Evolutionary conservation across 2,888 invertebrate species (phyloP).

Genomic region (Melitaea athalia): DNA sequence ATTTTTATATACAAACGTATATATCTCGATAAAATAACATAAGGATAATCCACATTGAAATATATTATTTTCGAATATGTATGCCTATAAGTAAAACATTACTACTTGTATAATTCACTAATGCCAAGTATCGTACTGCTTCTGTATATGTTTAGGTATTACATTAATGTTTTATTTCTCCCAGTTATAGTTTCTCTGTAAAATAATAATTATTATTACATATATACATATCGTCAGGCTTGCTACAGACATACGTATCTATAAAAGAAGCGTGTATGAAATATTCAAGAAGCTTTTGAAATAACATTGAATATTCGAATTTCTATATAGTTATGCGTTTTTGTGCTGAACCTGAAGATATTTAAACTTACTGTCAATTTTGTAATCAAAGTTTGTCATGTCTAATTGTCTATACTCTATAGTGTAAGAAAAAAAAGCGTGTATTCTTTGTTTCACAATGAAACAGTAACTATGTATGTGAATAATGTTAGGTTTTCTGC

Average conservation of each 20-base stretch:
- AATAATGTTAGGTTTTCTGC: neutral
- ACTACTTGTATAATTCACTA: neutral
- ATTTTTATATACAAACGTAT: no score
- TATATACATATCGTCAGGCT: no score
- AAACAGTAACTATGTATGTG: neutral
- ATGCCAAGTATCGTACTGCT: conserved; percentile 2
- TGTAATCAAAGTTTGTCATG: conserved; percentile 33
- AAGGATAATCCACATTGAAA: no score
- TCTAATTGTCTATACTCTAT: no score
- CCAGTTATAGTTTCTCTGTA: neutral
- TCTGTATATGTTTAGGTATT: neutral
- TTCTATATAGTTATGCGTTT: no score
- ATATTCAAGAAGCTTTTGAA: no score
- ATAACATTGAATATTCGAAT: no score
- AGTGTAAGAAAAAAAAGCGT: conserved; percentile 20
- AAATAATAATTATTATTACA: neutral
- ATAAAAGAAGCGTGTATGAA: no score
- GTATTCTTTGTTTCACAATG: conserved; percentile 15
- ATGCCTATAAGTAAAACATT: no score
- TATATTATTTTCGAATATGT: no score
- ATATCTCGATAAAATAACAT: no score
- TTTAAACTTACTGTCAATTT: conserved; percentile 35
- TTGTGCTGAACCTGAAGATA: neutral
- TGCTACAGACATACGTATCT: no score
- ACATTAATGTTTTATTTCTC: neutral